A percentile compares a stretch with the other conserved stretches of the same genome.
These are phyloP conservation scores for Platichthys flesus DNA, from an alignment of 2,113 vertebrate genomes.

Conservation along the genomic window DNA sequence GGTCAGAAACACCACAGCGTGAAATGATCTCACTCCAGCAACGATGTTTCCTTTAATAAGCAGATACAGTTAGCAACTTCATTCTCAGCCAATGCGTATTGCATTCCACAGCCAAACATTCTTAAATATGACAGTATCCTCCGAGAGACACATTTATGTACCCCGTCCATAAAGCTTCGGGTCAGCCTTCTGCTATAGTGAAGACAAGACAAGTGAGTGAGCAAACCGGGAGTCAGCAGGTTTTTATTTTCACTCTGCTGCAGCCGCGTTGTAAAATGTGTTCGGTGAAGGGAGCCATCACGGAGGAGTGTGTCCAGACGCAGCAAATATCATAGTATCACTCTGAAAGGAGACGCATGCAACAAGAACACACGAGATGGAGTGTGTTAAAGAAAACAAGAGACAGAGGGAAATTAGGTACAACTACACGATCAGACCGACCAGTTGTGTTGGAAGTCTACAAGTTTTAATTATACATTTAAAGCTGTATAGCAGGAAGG, in stretches of 20 bases:
- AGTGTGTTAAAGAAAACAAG: neutral
- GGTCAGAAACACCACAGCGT: slow-evolving; percentile 16
- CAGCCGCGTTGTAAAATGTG: slow-evolving; percentile 37
- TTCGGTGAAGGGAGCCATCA: slow-evolving; percentile 30
- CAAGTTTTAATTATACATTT: too few relatives aligned
- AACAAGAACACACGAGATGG: neutral
- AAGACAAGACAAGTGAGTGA: slow-evolving; percentile 34
- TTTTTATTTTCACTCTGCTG: slow-evolving; percentile 46
- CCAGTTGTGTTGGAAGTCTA: too few relatives aligned
- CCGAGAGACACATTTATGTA: slow-evolving; percentile 7
- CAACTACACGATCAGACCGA: too few relatives aligned
- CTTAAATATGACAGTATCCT: slow-evolving; percentile 42
- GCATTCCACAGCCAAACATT: slow-evolving; percentile 29
- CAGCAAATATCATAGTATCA: slow-evolving; percentile 6
- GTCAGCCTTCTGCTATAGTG: slow-evolving; percentile 32
- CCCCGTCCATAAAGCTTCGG: slow-evolving; percentile 35
- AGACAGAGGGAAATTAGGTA: neutral
- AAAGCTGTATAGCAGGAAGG: too few relatives aligned
- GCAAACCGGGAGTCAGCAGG: slow-evolving; percentile 42
- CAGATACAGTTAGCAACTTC: slow-evolving; percentile 18
- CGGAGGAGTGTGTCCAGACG: slow-evolving; percentile 4
- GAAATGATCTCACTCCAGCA: too few relatives aligned
- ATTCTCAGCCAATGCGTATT: slow-evolving; percentile 15
- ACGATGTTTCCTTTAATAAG: slow-evolving; percentile 30
- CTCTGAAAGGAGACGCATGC: slow-evolving; percentile 33